These are phyloP conservation scores for Leptura quadrifasciata DNA, from an alignment of 2,888 invertebrate species.

Conservation along the genomic window DNA sequence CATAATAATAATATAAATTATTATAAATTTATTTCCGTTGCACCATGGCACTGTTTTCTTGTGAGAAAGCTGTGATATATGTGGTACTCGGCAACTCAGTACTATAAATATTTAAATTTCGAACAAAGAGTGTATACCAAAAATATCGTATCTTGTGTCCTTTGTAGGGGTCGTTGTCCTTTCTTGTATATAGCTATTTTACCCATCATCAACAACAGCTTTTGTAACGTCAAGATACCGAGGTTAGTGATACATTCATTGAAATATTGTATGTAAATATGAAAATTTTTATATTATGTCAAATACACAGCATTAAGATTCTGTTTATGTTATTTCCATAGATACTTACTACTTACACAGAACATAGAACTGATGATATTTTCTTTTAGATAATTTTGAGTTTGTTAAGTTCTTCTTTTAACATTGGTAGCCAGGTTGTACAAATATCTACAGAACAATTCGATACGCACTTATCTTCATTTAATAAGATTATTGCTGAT, in stretches of 20 bases:
- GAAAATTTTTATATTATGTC: not conserved
- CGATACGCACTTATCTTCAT: no score
- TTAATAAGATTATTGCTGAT: no score
- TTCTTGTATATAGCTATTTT: constrained; percentile 8
- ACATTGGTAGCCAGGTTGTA: no score
- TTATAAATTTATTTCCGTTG: not conserved
- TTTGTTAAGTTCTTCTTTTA: no score
- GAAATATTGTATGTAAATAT: not conserved
- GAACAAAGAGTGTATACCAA: constrained; percentile 49
- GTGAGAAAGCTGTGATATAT: constrained; percentile 8
- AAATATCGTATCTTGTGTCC: constrained; percentile 43
- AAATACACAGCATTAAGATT: no score
- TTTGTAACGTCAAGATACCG: not conserved
- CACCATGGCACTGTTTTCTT: constrained; percentile 8
- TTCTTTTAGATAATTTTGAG: no score
- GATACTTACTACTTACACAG: not conserved
- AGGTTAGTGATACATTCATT: not conserved
- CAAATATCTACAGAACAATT: no score
- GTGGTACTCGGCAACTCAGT: not conserved
- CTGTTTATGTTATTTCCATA: no score
- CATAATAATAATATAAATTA: no score
- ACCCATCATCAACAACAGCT: not conserved
- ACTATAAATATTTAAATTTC: constrained; percentile 47
- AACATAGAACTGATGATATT: not conserved
- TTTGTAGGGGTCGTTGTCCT: constrained; percentile 29